Evolutionary conservation across 2,113 vertebrate genomes (phyloP).

Genomic region (Seriola dumerili): DNA sequence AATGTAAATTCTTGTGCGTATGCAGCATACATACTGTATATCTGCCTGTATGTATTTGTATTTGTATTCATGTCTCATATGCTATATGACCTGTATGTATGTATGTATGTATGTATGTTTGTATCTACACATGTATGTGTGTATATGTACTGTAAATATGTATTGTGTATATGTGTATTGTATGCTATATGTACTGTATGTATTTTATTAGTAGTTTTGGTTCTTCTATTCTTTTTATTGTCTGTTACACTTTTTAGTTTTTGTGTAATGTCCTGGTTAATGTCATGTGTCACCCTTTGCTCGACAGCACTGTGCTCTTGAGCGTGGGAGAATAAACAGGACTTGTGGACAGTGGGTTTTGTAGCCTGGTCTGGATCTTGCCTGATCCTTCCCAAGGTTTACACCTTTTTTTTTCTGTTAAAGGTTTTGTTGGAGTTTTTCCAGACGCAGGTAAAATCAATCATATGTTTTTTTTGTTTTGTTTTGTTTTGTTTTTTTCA

Average conservation of each 20-base stretch:
- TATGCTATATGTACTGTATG: background rate
- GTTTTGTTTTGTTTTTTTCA: background rate
- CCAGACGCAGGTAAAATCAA: constrained; percentile 33
- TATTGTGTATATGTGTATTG: background rate
- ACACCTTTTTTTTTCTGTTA: background rate
- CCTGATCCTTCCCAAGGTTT: background rate
- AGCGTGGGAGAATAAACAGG: constrained; percentile 1
- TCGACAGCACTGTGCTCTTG: background rate
- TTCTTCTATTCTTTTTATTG: background rate
- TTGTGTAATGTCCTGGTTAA: background rate
- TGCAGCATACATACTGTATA: background rate
- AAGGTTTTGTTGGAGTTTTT: background rate
- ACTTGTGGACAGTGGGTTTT: background rate
- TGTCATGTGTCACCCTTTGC: background rate
- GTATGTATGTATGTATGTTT: background rate
- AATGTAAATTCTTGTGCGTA: background rate
- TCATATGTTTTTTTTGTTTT: constrained; percentile 9
- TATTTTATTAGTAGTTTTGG: background rate
- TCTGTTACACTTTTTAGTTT: background rate
- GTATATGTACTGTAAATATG: background rate
- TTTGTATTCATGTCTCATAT: background rate
- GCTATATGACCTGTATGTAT: background rate
- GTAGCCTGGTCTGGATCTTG: background rate
- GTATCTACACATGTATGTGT: background rate
- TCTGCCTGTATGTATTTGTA: constrained; percentile 4